Evolutionary conservation across 2,888 invertebrate genomes (phyloP).

Genomic region (Ormyrus rosae): DNA sequence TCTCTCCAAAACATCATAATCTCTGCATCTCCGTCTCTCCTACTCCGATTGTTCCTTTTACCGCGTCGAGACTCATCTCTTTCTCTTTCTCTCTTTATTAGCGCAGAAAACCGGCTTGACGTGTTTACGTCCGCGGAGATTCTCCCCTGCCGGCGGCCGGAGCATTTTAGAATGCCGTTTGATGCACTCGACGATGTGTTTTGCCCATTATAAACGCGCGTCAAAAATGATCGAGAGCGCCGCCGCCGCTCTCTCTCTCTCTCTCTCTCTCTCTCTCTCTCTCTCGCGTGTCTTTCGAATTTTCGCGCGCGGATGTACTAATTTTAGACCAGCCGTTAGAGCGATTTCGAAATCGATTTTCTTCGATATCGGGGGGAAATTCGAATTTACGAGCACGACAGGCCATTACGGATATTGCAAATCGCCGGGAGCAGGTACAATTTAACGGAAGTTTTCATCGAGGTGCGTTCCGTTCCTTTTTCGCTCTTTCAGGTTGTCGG

Average conservation of each 20-base stretch:
- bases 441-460: too few relatives aligned
- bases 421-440: too few relatives aligned
- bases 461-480: too few relatives aligned
- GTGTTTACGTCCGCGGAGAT: constrained; percentile 62
- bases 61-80: too few relatives aligned
- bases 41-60: background rate
- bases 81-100: constrained; percentile 56
- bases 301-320: background rate
- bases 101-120: constrained; percentile 64
- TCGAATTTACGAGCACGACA: too few relatives aligned
- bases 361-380: too few relatives aligned
- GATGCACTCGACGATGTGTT: constrained; percentile 17
- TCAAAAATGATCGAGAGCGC: background rate
- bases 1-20: too few relatives aligned
- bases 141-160: constrained; percentile 43
- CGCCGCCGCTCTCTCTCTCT: background rate
- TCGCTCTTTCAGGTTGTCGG: too few relatives aligned
- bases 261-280: too few relatives aligned
- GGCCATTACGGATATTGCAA: too few relatives aligned
- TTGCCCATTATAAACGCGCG: constrained; percentile 20
- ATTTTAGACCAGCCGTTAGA: background rate
- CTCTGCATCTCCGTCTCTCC: constrained; percentile 7
- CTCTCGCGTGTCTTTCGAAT: background rate
- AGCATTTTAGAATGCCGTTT: constrained; percentile 27
- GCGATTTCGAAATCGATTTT: too few relatives aligned